These are phyloP conservation scores for Xenopus petersii DNA, from an alignment of 2,797 vertebrate genomes.

Conservation along the genomic window DNA sequence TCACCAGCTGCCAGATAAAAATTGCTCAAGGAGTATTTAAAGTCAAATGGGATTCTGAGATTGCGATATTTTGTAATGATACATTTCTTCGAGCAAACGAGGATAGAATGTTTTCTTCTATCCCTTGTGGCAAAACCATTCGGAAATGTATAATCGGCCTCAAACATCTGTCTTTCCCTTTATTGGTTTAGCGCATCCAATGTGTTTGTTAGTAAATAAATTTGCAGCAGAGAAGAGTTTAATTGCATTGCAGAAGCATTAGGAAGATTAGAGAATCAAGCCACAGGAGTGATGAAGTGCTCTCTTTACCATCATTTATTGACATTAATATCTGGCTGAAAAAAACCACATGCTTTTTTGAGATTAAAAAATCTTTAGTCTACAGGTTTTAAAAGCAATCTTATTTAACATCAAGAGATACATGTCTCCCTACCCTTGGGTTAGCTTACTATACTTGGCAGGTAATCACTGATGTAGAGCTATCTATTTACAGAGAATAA, in stretches of 20 bases:
- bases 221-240: slow-evolving; percentile 16
- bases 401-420: slow-evolving; percentile 38
- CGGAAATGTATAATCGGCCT: slow-evolving; percentile 5
- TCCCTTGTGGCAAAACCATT: background rate
- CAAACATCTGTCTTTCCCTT: slow-evolving; percentile 25
- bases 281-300: slow-evolving; percentile 22
- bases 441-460: slow-evolving; percentile 32
- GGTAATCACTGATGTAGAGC: slow-evolving; percentile 36
- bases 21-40: background rate
- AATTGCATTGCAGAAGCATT: slow-evolving; percentile 17
- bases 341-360: slow-evolving; percentile 1
- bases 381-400: slow-evolving; percentile 40
- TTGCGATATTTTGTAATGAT: slow-evolving; percentile 1
- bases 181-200: slow-evolving; percentile 36
- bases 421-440: slow-evolving; percentile 35
- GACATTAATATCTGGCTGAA: slow-evolving; percentile 40
- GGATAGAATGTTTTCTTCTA: background rate
- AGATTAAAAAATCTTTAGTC: slow-evolving; percentile 29
- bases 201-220: slow-evolving; percentile 42
- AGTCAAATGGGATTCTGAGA: background rate
- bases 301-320: slow-evolving; percentile 18
- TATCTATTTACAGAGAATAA: slow-evolving; percentile 36
- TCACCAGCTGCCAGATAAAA: background rate
- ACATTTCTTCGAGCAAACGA: background rate
- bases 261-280: slow-evolving; percentile 26